phyloP scores from a whole-genome alignment of 2,888 invertebrate species.

The Ferdinandea cuprea region DNA sequence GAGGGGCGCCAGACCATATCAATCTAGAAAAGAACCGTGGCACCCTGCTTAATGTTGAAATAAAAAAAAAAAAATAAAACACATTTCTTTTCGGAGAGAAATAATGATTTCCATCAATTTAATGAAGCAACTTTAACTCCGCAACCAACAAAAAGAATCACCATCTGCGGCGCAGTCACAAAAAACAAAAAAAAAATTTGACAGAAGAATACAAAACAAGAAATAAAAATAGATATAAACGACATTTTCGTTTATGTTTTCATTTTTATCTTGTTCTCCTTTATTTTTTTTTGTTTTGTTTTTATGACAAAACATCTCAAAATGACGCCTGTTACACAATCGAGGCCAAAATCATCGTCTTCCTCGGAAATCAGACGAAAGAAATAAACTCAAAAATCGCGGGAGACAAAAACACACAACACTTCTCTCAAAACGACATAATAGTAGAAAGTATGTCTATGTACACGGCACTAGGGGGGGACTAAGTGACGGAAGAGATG shows the following conservation, averaged over 20 bases:
- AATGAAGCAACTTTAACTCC: conserved; percentile 44
- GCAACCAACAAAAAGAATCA: neutral
- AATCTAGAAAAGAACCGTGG: conserved; percentile 1
- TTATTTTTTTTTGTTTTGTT: conserved; percentile 36
- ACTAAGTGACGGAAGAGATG: neutral
- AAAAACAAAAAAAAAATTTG: conserved; percentile 17
- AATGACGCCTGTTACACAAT: conserved; percentile 72
- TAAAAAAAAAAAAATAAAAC: conserved; percentile 9
- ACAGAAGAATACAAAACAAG: neutral
- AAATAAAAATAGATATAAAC: conserved; percentile 47
- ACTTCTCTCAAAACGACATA: neutral
- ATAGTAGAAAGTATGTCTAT: neutral
- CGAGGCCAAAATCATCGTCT: conserved; percentile 29
- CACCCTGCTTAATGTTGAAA: conserved; percentile 31
- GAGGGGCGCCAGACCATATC: neutral
- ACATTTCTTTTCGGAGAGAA: neutral
- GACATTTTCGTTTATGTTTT: conserved; percentile 70
- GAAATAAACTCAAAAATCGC: conserved; percentile 13
- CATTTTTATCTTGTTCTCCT: conserved; percentile 34
- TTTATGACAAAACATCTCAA: conserved; percentile 67
- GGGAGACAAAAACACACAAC: neutral
- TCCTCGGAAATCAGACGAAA: conserved; percentile 32
- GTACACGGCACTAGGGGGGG: neutral
- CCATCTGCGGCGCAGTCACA: conserved; percentile 52
- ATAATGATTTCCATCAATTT: conserved; percentile 58